Evolutionary conservation across 1,140 invertebrate species (phyloP), one percentile per base, ranked within the genome.

Genomic region (Pachypsylla venusta): DNA sequence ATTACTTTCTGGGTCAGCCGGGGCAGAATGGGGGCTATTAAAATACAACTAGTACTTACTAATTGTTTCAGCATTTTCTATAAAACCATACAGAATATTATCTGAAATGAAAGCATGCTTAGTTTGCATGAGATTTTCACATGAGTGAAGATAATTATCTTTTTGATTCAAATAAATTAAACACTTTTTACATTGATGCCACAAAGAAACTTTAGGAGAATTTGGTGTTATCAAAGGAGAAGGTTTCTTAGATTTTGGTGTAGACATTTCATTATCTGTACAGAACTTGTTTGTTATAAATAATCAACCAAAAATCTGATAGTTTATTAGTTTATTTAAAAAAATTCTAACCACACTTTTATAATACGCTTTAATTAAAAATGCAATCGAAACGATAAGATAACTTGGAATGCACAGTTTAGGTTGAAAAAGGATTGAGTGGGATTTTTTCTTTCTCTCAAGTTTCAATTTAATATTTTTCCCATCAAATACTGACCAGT

Each of bases 211-310:
- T 48, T 48, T 48, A n/a, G 42, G 42, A 48, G 42, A 48, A 22
- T 48, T 48, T 19, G 16, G n/a, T 4, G 42, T 19, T 7, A 48
- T 48, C 7, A 48, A 22, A 3, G 42, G 42, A 48, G 42, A 48
- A 10, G 42, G 42, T 48, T 48, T 48, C 42, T 19, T 48, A 22
- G 42, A 48, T n/a, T 48, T 48, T 48, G 42, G 42, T 19, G 42
- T 48, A n/a, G 42, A 48, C 42, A 48, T 48, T n/a, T 7, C 42
- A 35, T 35, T n/a, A n/a, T n/a, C n/a, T n/a, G n/a, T n/a, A n/a
- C n/a, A n/a, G n/a, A n/a, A n/a, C n/a, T n/a, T n/a, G n/a, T n/a
- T n/a, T n/a, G n/a, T n/a, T n/a, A n/a, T n/a, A n/a, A n/a, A n/a
- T n/a, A n/a, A n/a, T n/a, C n/a, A n/a, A n/a, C n/a, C n/a, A n/a